Base-by-base conservation (phyloP, 2,113 vertebrate genomes). In the Microcebus jonahi region DNA sequence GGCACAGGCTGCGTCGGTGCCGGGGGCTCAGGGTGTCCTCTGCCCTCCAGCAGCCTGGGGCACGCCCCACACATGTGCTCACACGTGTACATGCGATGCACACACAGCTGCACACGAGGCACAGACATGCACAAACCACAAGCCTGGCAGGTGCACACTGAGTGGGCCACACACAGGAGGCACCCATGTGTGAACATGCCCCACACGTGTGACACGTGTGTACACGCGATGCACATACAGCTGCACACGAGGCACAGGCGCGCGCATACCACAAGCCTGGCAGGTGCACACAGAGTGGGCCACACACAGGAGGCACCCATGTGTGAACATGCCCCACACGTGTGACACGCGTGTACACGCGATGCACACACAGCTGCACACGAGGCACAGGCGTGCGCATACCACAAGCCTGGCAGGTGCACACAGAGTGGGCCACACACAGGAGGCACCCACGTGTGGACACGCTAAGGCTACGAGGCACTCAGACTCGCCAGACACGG, bases 111-210 rank as follows among this genome's bases (percentile, higher is more conserved):
- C n/a, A 36, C 42, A 68, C 48, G 29, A 42, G 73, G 50, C 50
- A 45, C 29, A 21, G 15, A 3, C 3, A 6, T 14, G 3, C 23
- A 50, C 11, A 4, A 0, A 1, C 25, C 65, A 61, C 12, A 6
- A 2, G 3, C 53, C 31, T 13, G 31, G 31, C 2, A 45, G 48
- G 23, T 12, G 53, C 12, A 42, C 25, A 15, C 53, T 2, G 50
- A 50, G 12, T 53, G 68, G 6, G 50, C 13, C 18, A 85, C 7
- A 79, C 7, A 59, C 1, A 15, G 59, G 61, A 7, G 7, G 15
- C 39, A 90, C 3, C 20, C 57, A 15, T 4, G 68, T 11, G 29
- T 59, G 27, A 45, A 18, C 36, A 59, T 2, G 4, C n/a, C 53
- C 21, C 50, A n/a, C 36, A 55, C 5, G 3, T 0, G 4, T 3